Evolutionary conservation across 1,140 invertebrate genomes (phyloP).

Genomic region (Drosophila arawakana): DNA sequence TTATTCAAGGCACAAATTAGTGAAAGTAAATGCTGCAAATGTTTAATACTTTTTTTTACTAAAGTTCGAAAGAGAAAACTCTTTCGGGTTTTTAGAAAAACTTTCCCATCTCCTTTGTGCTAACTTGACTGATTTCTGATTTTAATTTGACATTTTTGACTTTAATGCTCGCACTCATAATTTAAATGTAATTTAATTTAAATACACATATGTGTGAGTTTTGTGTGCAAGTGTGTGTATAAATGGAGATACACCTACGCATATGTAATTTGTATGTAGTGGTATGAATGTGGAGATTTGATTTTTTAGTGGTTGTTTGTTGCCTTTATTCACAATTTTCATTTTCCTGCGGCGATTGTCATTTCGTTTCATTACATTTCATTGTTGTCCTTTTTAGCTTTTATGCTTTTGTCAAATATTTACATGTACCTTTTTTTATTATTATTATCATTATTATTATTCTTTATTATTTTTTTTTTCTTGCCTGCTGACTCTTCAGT

Average conservation of each 20-base stretch:
- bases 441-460: slow-evolving; percentile 8
- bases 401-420: slow-evolving; percentile 75
- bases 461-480: neutral
- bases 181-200: slow-evolving; percentile 36
- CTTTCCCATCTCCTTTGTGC: slow-evolving; percentile 20
- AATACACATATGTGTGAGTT: no score
- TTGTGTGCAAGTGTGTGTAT: neutral
- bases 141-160: slow-evolving; percentile 63
- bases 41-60: no score
- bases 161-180: slow-evolving; percentile 67
- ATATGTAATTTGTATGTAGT: neutral
- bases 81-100: no score
- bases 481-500: neutral
- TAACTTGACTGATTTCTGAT: slow-evolving; percentile 55
- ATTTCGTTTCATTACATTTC: slow-evolving; percentile 70
- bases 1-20: no score
- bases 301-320: slow-evolving; percentile 15
- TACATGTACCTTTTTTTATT: slow-evolving; percentile 64
- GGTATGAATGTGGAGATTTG: neutral
- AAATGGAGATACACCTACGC: neutral
- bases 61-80: no score
- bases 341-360: slow-evolving; percentile 59
- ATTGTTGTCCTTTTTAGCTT: slow-evolving; percentile 74
- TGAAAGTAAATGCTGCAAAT: no score
- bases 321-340: slow-evolving; percentile 14